phyloP scores from a whole-genome alignment of 2,797 vertebrate genomes.

The Lates japonicus region DNA sequence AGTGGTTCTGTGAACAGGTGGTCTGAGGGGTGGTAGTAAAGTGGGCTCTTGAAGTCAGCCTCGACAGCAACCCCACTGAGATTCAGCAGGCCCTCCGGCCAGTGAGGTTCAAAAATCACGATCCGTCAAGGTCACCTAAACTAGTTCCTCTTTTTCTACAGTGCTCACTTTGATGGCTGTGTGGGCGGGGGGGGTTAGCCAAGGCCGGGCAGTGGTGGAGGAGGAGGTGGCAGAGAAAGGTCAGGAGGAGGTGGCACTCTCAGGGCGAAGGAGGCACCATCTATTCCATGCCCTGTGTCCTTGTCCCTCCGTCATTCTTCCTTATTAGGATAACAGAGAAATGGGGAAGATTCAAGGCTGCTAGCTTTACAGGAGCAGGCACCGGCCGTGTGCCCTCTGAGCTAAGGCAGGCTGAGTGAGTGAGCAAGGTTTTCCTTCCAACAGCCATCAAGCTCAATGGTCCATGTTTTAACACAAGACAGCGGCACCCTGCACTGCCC shows the following conservation, averaged over 20 bases:
- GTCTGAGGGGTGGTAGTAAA: slow-evolving; percentile 48
- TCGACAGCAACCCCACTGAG: slow-evolving; percentile 54
- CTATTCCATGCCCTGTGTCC: slow-evolving; percentile 44
- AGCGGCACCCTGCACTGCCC: slow-evolving; percentile 27
- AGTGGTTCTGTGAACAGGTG: slow-evolving; percentile 35
- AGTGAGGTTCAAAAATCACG: slow-evolving; percentile 74
- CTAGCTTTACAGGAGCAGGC: slow-evolving; percentile 15
- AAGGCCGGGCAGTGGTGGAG: slow-evolving; percentile 28
- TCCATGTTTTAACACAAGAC: slow-evolving; percentile 54
- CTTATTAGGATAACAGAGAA: slow-evolving; percentile 61
- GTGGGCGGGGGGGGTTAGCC: slow-evolving; percentile 22
- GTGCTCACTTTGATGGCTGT: slow-evolving; percentile 70
- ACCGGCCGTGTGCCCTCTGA: slow-evolving; percentile 27
- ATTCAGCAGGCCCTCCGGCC: slow-evolving; percentile 64
- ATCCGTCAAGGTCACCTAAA: slow-evolving; percentile 66
- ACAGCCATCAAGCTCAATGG: slow-evolving; percentile 54
- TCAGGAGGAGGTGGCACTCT: slow-evolving; percentile 69
- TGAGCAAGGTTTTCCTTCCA: slow-evolving; percentile 34
- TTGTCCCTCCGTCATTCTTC: slow-evolving; percentile 53
- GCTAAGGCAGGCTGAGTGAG: slow-evolving; percentile 27
- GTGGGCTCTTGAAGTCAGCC: slow-evolving; percentile 53
- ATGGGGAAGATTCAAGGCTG: slow-evolving; percentile 1
- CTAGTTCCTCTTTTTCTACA: slow-evolving; percentile 75
- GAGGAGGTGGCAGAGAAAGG: slow-evolving; percentile 54
- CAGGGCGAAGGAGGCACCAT: slow-evolving; percentile 42